Conservation (phyloP, 37 sponge, comb jelly and placozoan genomes). For the Hexactinellida sp. region DNA sequence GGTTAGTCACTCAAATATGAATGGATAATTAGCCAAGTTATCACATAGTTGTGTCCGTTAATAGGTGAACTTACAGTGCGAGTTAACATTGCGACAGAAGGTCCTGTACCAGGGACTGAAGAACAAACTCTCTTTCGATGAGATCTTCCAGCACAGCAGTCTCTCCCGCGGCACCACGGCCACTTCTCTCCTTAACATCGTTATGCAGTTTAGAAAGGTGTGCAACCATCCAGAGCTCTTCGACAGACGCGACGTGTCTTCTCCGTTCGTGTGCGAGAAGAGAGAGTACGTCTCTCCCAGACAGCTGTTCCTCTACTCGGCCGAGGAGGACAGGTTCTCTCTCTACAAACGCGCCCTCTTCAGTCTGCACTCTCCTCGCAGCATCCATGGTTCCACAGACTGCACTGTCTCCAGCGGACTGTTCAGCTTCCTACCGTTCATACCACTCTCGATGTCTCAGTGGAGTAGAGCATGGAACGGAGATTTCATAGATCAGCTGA, state of each 20-base stretch:
- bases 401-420: neutral
- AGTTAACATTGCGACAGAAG: conserved; percentile 35
- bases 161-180: conserved; percentile 22
- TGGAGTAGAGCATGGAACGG: neutral
- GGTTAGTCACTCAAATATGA: neutral
- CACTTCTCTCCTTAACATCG: conserved; percentile 76
- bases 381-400: neutral
- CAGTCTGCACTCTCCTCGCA: neutral
- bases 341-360: neutral
- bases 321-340: neutral
- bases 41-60: neutral
- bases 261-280: conserved; percentile 52
- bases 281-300: conserved; percentile 47
- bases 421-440: neutral
- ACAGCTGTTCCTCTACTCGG: neutral
- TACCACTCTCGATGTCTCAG: neutral
- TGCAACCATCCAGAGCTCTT: conserved; percentile 93
- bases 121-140: conserved; percentile 69
- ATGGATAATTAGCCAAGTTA: no score
- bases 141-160: conserved; percentile 58
- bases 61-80: conserved; percentile 42
- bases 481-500: neutral
- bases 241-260: conserved; percentile 66
- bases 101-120: conserved; percentile 61
- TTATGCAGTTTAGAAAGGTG: conserved; percentile 97